Percentiles rank a stretch among this genome's conserved stretches.
Evolutionary conservation across 2,888 invertebrate genomes (phyloP).

Genomic region (Phaonia tiefii): DNA sequence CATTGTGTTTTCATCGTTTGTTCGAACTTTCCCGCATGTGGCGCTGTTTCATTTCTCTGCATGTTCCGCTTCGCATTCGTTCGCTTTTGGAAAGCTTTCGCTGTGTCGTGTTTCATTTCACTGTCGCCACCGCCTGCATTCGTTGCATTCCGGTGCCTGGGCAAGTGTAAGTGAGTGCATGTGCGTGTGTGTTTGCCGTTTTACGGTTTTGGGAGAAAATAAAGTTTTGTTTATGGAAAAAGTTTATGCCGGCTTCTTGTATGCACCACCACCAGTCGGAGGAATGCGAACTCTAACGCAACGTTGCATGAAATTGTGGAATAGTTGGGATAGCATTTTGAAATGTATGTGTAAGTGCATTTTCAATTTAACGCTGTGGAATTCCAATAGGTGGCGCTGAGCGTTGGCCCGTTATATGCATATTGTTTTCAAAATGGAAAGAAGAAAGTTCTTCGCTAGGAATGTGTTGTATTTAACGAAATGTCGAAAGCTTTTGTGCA

Average conservation of each 20-base stretch:
- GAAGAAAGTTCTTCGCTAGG: neutral
- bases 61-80: conserved; percentile 16
- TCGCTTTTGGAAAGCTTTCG: conserved; percentile 54
- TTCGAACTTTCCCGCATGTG: conserved; percentile 11
- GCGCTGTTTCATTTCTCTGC: neutral
- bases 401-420: neutral
- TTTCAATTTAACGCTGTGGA: neutral
- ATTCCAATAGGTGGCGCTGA: conserved; percentile 58
- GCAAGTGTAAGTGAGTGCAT: conserved; percentile 19
- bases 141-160: conserved; percentile 22
- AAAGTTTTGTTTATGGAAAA: conserved; percentile 18
- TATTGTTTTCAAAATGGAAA: neutral
- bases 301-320: no score
- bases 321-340: conserved; percentile 53
- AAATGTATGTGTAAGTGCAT: conserved; percentile 21
- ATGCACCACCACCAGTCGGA: conserved; percentile 4
- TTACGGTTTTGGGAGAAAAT: conserved; percentile 23
- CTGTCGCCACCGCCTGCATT: conserved; percentile 43
- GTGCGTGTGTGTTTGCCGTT: conserved; percentile 12
- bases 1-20: conserved; percentile 12
- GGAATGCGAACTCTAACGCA: neutral
- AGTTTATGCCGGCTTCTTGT: conserved; percentile 60
- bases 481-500: no score
- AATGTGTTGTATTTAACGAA: no score
- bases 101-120: conserved; percentile 37